These are phyloP conservation scores for Illadopsis cleaveri DNA, from an alignment of 2,113 vertebrate species.

Conservation along the genomic window DNA sequence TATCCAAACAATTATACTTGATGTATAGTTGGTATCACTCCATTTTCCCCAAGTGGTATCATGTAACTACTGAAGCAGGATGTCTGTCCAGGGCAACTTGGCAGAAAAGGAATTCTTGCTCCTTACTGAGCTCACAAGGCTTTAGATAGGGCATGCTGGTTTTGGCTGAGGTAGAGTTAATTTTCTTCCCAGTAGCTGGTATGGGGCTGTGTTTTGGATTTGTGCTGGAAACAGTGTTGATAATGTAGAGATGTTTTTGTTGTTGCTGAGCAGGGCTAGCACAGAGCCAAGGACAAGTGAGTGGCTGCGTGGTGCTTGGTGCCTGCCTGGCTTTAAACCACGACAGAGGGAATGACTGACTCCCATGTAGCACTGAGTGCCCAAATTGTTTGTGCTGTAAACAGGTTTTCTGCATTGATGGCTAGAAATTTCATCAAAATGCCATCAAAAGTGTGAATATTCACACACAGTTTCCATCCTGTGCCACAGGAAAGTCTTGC, in stretches of 20 bases:
- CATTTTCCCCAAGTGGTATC: background rate
- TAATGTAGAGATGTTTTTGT: background rate
- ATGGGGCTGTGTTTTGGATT: background rate
- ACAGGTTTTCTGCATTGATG: background rate
- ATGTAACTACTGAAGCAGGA: background rate
- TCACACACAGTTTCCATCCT: background rate
- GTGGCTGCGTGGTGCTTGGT: background rate
- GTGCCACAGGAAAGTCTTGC: background rate
- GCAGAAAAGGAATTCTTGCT: background rate
- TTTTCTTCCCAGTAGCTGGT: background rate
- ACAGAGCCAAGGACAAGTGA: background rate
- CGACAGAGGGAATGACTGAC: background rate
- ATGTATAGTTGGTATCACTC: background rate
- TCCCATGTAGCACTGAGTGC: background rate
- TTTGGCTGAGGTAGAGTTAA: background rate
- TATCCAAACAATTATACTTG: background rate
- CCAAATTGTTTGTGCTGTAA: background rate
- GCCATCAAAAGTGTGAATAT: background rate
- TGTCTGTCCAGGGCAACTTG: background rate
- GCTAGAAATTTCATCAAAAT: background rate
- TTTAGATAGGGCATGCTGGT: background rate
- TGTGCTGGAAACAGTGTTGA: background rate
- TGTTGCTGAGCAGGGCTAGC: background rate
- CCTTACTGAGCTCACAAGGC: background rate
- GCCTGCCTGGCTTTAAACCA: background rate